Base-by-base conservation (phyloP, 2,797 vertebrate genomes). In the Cossypha heuglini region DNA sequence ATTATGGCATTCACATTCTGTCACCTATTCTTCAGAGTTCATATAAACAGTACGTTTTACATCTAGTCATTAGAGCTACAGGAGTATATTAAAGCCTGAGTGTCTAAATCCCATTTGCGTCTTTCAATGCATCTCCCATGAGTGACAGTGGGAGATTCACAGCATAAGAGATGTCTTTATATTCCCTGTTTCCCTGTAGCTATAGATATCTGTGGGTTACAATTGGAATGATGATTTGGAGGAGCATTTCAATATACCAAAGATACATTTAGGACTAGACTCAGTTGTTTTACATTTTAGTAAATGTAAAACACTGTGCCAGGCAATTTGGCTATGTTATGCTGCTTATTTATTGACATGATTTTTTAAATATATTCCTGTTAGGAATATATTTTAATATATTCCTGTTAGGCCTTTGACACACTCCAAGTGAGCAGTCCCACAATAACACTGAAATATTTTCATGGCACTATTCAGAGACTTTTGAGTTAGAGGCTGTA, bases 21-120 rank as follows among this genome's bases (percentile, higher is more conserved):
- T 81, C 59, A 88, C 52, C 58, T 92, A 1, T 84, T 88, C 79
- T 96, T 96, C 80, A 96, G 59, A 94, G 73, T 73, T 52, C 24
- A 48, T 51, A 52, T 35, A 43, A 80, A 80, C 45, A 74, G 62
- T 80, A 37, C 33, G 40, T 93, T 86, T 90, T 88, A 54, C 13
- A 46, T 74, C 45, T 64, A 57, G 42, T 86, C 61, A 64, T 88
- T 93, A 92, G 35, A 94, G 17, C 64, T 91, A 61, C 62, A 80
- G 20, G 28, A 57, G 51, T 69, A 87, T 94, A 89, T 91, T 76
- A 86, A 75, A 59, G 22, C 37, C 62, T 81, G 25, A 9, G 2
- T 88, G 54, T 81, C 55, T 83, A 67, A 91, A 94, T 86, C 10
- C 61, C 35, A 67, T 92, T 96, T 92, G 45, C 64, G 57, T 76